These are phyloP conservation scores for Melanotaenia nigrans DNA, from an alignment of 2,797 vertebrate genomes.

Conservation along the genomic window DNA sequence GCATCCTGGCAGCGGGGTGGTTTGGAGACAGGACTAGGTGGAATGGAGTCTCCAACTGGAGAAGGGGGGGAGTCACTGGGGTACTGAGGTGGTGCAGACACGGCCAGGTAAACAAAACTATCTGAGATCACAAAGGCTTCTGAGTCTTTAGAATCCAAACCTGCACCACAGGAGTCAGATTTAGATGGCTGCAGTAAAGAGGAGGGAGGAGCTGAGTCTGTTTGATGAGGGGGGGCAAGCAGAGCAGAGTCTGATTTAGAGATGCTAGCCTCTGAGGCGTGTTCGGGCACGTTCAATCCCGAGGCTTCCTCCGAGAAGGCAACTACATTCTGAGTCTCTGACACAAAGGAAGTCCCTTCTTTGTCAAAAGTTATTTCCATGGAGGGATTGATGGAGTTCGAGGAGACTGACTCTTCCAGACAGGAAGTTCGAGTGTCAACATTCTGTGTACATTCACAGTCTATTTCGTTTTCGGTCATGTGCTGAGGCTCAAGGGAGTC, in stretches of 20 bases:
- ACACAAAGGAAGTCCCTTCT: constrained; percentile 45
- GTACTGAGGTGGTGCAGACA: constrained; percentile 75
- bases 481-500: constrained; percentile 54
- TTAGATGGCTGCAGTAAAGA: constrained; percentile 53
- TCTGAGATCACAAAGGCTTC: constrained; percentile 82
- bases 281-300: constrained; percentile 41
- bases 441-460: constrained; percentile 66
- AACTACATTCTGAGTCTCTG: constrained; percentile 52
- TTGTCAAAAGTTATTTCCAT: constrained; percentile 49
- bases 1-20: constrained; percentile 53
- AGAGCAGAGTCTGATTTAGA: constrained; percentile 64
- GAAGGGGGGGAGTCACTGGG: constrained; percentile 77
- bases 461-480: constrained; percentile 47
- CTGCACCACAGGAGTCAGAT: constrained; percentile 54
- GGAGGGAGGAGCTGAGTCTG: constrained; percentile 50
- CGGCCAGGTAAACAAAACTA: constrained; percentile 87
- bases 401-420: constrained; percentile 57
- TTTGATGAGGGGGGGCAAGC: neutral
- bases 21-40: constrained; percentile 80
- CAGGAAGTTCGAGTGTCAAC: constrained; percentile 58
- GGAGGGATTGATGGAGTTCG: constrained; percentile 40
- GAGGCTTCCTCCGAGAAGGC: constrained; percentile 44
- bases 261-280: constrained; percentile 51
- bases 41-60: constrained; percentile 73
- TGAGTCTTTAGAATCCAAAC: constrained; percentile 65